Evolutionary conservation across 2,797 vertebrate genomes (phyloP), one percentile per base, ranked within the genome.

Genomic region (Microcaecilia unicolor): DNA sequence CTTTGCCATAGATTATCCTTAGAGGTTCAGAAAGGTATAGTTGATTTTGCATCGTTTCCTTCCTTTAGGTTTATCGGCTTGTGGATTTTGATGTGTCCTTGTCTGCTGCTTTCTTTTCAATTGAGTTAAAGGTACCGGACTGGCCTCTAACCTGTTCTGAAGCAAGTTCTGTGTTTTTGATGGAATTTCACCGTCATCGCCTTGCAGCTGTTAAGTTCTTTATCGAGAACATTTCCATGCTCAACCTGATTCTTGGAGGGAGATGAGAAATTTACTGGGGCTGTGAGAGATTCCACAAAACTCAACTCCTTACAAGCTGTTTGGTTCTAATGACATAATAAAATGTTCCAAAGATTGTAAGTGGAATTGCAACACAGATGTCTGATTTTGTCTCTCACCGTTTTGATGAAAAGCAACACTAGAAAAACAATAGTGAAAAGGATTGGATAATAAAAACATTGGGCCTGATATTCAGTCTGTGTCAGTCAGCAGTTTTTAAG

Each of bases 201-300:
- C 19, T 50, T 31, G 22, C 4, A 25, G 17, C 18, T 37, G 39
- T 28, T 21, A 31, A 15, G 25, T 16, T 18, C 22, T 21, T 22
- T 24, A 20, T 27, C 6, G 21, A 30, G 25, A 19, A 19, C 37
- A 26, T 10, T 23, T 25, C 28, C 10, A 10, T 28, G 26, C 33
- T 34, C 27, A 25, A 14, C 17, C 10, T 18, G 23, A 15, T 18
- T 10, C 19, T 26, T 39, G 19, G 17, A 28, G 11, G 9, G 12
- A 12, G 27, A 3, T 51, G 48, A 65, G 42, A 51, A 30, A 44
- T 34, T 56, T 55, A 30, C 43, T 46, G 43, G 13, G 15, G 18
- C 3, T 3, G 8, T 70, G 64, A 29, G 45, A 67, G 57, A 71
- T 71, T 67, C 55, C 34, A 5, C 2, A 5, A 11, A 1, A 2